phyloP scores from a whole-genome alignment of 2,797 vertebrate genomes.

The Pseudopleuronectes americanus region DNA sequence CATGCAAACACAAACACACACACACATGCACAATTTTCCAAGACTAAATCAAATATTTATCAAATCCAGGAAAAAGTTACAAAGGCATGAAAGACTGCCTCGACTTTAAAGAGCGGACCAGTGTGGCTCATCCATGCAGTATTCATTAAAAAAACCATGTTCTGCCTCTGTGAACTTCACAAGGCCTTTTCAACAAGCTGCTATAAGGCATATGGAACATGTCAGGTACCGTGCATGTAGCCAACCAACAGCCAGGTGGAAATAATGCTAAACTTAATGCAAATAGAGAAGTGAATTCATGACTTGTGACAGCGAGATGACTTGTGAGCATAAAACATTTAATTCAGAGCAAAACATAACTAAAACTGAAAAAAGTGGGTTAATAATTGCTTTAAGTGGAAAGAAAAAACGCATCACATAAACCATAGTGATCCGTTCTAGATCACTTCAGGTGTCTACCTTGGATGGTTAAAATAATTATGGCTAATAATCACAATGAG shows the following conservation, averaged over 20 bases:
- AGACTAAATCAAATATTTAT: slow-evolving; percentile 77
- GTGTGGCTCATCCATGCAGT: slow-evolving; percentile 9
- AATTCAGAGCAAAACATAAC: no score
- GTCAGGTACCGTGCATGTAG: slow-evolving; percentile 34
- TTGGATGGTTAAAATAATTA: no score
- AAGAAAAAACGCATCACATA: no score
- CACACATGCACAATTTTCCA: slow-evolving; percentile 21
- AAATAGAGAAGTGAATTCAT: slow-evolving; percentile 27
- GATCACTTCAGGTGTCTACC: no score
- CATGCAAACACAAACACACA: slow-evolving; percentile 12
- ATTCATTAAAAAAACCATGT: slow-evolving; percentile 32
- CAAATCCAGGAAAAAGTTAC: slow-evolving; percentile 66
- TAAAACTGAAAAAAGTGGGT: no score
- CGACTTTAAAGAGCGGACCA: slow-evolving; percentile 21
- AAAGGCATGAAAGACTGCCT: slow-evolving; percentile 48
- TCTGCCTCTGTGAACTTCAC: slow-evolving; percentile 12
- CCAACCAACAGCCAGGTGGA: slow-evolving; percentile 24
- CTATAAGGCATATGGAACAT: slow-evolving; percentile 20
- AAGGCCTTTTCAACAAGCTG: slow-evolving; percentile 21
- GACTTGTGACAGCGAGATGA: no score
- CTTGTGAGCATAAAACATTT: no score
- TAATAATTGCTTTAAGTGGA: no score
- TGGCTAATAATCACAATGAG: no score
- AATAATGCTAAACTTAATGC: slow-evolving; percentile 49
- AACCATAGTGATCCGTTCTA: no score